Base-by-base conservation (phyloP, 2,113 vertebrate species). In the Ranitomeya variabilis region DNA sequence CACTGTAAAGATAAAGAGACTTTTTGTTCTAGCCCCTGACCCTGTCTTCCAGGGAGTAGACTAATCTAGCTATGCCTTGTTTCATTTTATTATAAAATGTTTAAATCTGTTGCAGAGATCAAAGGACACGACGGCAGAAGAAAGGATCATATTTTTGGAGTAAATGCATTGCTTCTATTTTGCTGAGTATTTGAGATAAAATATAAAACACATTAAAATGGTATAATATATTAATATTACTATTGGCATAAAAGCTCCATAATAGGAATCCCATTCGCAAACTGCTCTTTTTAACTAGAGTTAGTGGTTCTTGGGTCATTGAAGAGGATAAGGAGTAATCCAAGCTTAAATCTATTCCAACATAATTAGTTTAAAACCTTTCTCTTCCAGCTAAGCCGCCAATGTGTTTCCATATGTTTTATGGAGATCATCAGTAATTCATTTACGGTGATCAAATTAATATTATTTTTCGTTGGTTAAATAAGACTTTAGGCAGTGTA, bases 21-120 rank as follows among this genome's bases (percentile, higher is more conserved):
- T 64, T 21, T 37, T 15, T 66, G 19, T 16, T 66, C 12, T 3
- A 66, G 16, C 1, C 13, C 11, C 31, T 82, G 80, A 82, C 18
- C 16, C 62, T 13, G 55, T 37, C 37, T 60, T 66, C 4, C 31
- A 45, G 23, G 59, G 14, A 82, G 16, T 60, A n/a, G 18, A 45
- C 59, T 82, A 66, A 82, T 82, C 60, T 19, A 64, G 23, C 31
- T 66, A 21, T 82, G 80, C 31, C 31, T 51, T 64, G 31, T 82
- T 64, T 59, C 60, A 66, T 82, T 82, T 21, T 7, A 64, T 82
- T 82, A 82, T 66, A 66, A 51, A 64, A 82, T 64, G 80, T 26
- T 82, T 82, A 59, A 60, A 51, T 66, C 9, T 82, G 60, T 82
- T 82, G 31, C 16, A 37, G 23, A 82, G 80, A 82, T 82, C 80